Evolutionary conservation across 2,797 vertebrate genomes (phyloP), one percentile per base, ranked within the genome.

Genomic region (Artibeus lituratus): DNA sequence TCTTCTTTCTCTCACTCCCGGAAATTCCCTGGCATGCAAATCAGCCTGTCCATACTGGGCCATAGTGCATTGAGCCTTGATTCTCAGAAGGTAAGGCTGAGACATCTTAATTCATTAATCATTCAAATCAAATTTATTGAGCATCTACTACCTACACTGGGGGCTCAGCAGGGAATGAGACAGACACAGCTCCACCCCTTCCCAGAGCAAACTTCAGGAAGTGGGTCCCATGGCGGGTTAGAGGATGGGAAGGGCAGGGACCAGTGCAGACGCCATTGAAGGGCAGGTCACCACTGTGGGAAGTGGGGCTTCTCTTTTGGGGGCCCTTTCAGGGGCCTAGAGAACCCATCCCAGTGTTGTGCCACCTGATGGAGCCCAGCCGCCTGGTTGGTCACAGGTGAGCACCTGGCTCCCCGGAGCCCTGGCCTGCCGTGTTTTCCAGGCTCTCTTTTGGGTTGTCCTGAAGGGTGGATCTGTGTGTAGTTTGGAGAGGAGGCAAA

Each of bases 221-320:
- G 19, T 11, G 21, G 53, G 4, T 26, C 57, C 35, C 18, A 5
- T 47, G 67, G 9, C 1, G 2, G 1, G 0, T 51, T 22, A 29
- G 6, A 15, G 35, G 16, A 21, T 3, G 7, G 37, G 26, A 16
- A 37, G 59, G n/a, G 22, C 18, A 16, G 15, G 55, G 55, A 2
- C 37, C 18, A 10, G 22, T 0, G 6, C 32, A 49, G n/a, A 18
- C 12, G 29, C 18, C 44, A 32, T 0, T 3, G 19, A 19, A 0
- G 21, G 35, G 26, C 37, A 32, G 37, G 3, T n/a, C 7, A 3
- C 26, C 0, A 8, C 42, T 59, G 14, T 11, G 62, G 21, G 19
- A 21, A 11, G 22, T 0, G 1, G 65, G 35, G 29, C n/a, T 39
- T 16, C 8, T 32, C 67, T 11, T 65, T 32, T 42, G 10, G 47